Conservation (phyloP, 2,888 invertebrate species). For the Aleiodes testaceus region DNA sequence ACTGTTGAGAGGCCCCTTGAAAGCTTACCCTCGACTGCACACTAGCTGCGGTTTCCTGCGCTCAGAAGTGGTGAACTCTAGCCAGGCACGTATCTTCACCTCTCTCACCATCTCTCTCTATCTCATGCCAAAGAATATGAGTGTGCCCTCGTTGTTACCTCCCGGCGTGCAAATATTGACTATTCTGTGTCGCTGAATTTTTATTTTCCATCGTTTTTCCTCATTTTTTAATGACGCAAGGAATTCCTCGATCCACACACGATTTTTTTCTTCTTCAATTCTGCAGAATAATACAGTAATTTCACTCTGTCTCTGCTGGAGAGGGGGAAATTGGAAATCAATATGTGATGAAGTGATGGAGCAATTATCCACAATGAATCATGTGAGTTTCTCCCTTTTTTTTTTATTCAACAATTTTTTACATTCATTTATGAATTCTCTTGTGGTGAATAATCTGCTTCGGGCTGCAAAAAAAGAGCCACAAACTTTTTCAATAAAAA, state of each 20-base stretch:
- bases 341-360: too few species aligned
- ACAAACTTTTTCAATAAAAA: neutral
- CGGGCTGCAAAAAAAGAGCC: constrained; percentile 27
- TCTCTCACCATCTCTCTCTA: constrained; percentile 31
- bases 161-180: constrained; percentile 71
- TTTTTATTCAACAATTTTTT: constrained; percentile 13
- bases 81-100: constrained; percentile 57
- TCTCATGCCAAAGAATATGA: constrained; percentile 47
- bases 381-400: neutral
- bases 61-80: constrained; percentile 43
- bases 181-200: constrained; percentile 45
- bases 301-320: constrained; percentile 8
- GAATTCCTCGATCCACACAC: constrained; percentile 4
- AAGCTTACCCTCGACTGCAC: constrained; percentile 60
- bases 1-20: constrained; percentile 56
- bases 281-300: neutral
- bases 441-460: constrained; percentile 27
- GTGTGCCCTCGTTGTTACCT: constrained; percentile 66
- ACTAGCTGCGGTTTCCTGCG: constrained; percentile 60
- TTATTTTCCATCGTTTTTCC: neutral
- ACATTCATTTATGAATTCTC: neutral
- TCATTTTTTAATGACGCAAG: constrained; percentile 17
- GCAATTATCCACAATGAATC: too few species aligned
- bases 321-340: too few species aligned
- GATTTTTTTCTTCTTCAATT: neutral